phyloP scores from a whole-genome alignment of 2,113 vertebrate species.

The Baryphthengus martii region DNA sequence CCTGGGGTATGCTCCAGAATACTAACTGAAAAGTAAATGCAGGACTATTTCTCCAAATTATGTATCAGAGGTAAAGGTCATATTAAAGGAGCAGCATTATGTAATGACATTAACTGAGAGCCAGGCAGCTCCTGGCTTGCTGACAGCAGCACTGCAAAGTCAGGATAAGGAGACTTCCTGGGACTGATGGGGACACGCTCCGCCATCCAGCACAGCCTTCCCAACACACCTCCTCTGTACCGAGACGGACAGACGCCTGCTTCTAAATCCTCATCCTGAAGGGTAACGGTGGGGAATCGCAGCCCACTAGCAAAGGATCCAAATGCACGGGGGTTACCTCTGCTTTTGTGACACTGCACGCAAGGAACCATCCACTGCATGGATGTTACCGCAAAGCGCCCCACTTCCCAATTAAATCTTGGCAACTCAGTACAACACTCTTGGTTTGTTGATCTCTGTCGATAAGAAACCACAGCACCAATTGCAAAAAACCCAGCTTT shows the following conservation, averaged over 20 bases:
- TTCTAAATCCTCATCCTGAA: neutral
- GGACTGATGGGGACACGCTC: rapidly evolving
- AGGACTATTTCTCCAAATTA: conserved; percentile 50
- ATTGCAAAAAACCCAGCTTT: neutral
- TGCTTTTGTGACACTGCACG: neutral
- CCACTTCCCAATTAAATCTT: neutral
- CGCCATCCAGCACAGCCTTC: rapidly evolving
- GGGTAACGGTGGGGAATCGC: neutral
- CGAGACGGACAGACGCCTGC: rapidly evolving
- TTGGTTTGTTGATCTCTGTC: neutral
- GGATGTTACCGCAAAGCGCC: neutral
- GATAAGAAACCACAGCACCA: neutral
- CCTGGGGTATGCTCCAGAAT: neutral
- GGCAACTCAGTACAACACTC: neutral
- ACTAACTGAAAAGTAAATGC: conserved; percentile 48
- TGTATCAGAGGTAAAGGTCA: neutral
- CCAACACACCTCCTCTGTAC: rapidly evolving
- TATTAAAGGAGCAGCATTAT: conserved; percentile 11
- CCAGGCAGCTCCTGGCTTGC: neutral
- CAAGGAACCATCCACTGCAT: neutral
- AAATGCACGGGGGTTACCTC: rapidly evolving
- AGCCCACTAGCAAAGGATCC: neutral
- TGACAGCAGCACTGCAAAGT: conserved; percentile 1
- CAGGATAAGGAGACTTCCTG: neutral
- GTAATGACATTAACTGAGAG: conserved; percentile 21